Percentiles rank a stretch among this genome's conserved stretches.
These are phyloP conservation scores for Amblyopsis hoosieri DNA, from an alignment of 2,797 vertebrate genomes.

Conservation along the genomic window DNA sequence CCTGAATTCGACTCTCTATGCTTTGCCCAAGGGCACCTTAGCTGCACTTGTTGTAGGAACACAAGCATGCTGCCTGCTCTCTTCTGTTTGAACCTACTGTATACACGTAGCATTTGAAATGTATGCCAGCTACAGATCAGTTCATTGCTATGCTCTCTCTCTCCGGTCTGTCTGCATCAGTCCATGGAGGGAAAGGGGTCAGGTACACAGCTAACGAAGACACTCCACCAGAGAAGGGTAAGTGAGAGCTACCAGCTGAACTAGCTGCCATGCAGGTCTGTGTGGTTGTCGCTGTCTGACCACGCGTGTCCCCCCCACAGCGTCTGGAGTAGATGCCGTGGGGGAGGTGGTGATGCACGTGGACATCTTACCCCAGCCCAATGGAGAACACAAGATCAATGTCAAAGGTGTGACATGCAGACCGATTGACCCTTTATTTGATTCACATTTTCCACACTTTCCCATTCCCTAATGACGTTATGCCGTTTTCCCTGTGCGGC, in stretches of 20 bases:
- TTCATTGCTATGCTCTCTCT: not conserved
- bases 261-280: not conserved
- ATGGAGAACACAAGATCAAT: conserved; percentile 92
- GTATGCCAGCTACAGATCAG: not conserved
- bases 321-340: conserved; percentile 89
- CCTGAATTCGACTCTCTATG: too few relatives aligned
- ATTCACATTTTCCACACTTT: not conserved
- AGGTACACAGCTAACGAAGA: conserved; percentile 94
- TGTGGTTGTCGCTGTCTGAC: not conserved
- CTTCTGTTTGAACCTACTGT: too few relatives aligned
- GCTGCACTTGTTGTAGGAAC: too few relatives aligned
- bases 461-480: not conserved
- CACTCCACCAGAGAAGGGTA: conserved; percentile 95
- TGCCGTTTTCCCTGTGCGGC: not conserved
- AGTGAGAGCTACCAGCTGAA: conserved; percentile 30
- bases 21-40: too few relatives aligned
- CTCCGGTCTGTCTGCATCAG: conserved; percentile 61
- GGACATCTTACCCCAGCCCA: conserved; percentile 91
- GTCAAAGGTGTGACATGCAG: conserved; percentile 85
- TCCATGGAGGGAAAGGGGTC: conserved; percentile 94
- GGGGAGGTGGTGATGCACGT: conserved; percentile 92
- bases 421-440: not conserved
- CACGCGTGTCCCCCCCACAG: conserved; percentile 63
- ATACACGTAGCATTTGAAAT: too few relatives aligned
- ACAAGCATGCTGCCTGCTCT: too few relatives aligned